These are phyloP conservation scores for Sigmodon hispidus DNA, from an alignment of 2,113 vertebrate genomes.

Conservation along the genomic window DNA sequence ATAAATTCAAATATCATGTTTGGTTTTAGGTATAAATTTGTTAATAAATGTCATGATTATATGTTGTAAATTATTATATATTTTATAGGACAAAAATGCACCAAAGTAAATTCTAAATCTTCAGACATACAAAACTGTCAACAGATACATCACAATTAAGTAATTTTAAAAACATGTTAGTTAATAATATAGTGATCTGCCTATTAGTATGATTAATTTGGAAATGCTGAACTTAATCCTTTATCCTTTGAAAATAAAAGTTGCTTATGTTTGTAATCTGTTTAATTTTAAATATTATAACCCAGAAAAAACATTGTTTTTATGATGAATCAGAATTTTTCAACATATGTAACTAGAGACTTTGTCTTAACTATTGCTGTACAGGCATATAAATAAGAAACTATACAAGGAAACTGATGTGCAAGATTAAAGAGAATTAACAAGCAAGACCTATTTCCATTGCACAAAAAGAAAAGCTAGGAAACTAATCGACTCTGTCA, in stretches of 20 bases:
- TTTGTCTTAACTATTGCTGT: conserved; percentile 17
- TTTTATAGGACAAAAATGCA: rapidly evolving
- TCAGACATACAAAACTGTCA: not conserved
- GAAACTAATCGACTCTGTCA: conserved; percentile 70
- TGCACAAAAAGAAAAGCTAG: conserved; percentile 41
- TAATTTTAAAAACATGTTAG: not conserved
- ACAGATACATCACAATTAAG: not conserved
- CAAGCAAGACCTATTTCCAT: conserved; percentile 68
- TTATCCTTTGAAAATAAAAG: not conserved
- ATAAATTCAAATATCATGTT: not conserved
- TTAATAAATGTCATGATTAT: not conserved
- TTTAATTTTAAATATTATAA: not conserved
- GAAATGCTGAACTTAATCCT: not conserved
- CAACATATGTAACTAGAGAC: not conserved
- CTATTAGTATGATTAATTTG: not conserved
- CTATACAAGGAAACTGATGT: conserved; percentile 9
- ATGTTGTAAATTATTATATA: not conserved
- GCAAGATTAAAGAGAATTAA: conserved; percentile 62
- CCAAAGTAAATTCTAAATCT: not conserved
- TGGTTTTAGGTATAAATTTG: not conserved
- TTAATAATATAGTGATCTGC: not conserved
- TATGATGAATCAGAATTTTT: conserved; percentile 50
- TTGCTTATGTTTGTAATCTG: not conserved
- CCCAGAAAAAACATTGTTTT: not conserved
- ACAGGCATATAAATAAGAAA: conserved; percentile 41